Conservation (phyloP, 30 jellyfish, hydroid and myxozoan species). For the Morbakka virulenta region DNA sequence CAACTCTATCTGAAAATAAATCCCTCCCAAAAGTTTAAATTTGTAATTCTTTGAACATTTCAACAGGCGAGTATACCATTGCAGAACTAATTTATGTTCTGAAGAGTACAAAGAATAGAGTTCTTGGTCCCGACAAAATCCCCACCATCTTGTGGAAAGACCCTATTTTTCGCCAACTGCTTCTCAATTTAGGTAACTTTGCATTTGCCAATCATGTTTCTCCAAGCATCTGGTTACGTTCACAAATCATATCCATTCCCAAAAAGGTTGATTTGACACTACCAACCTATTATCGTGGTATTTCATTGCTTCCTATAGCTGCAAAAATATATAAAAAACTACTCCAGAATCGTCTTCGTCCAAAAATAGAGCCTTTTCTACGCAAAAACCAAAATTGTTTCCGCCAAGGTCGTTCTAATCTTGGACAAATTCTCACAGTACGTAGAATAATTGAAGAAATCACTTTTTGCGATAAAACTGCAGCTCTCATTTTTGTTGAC, state of each 20-base stretch:
- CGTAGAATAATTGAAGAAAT: not conserved
- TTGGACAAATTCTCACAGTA: not conserved
- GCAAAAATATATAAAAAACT: slow-evolving; percentile 9
- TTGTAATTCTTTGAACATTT: not conserved
- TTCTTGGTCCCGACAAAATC: slow-evolving; percentile 15
- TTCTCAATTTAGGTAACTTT: not conserved
- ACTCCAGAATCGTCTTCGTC: slow-evolving; percentile 15
- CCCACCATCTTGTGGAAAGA: slow-evolving; percentile 10
- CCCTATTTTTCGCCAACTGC: not conserved
- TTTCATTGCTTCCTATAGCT: not conserved
- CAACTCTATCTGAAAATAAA: not conserved
- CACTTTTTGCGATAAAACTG: too few relatives aligned
- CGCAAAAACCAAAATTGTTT: slow-evolving; percentile 31
- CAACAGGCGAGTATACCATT: not conserved
- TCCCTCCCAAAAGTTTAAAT: not conserved
- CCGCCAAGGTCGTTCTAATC: not conserved
- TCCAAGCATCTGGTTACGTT: not conserved
- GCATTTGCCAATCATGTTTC: not conserved
- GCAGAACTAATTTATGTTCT: not conserved
- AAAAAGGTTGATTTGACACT: not conserved
- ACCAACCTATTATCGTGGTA: slow-evolving; percentile 3
- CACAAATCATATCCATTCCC: slow-evolving; percentile 2
- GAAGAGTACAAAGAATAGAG: not conserved
- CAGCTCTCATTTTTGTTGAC: too few relatives aligned
- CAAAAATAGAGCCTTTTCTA: slow-evolving; percentile 4